Percentiles rank a stretch among this genome's conserved stretches.
These are phyloP conservation scores for Oreocharis arfaki DNA, from an alignment of 2,113 vertebrate species.

Conservation along the genomic window DNA sequence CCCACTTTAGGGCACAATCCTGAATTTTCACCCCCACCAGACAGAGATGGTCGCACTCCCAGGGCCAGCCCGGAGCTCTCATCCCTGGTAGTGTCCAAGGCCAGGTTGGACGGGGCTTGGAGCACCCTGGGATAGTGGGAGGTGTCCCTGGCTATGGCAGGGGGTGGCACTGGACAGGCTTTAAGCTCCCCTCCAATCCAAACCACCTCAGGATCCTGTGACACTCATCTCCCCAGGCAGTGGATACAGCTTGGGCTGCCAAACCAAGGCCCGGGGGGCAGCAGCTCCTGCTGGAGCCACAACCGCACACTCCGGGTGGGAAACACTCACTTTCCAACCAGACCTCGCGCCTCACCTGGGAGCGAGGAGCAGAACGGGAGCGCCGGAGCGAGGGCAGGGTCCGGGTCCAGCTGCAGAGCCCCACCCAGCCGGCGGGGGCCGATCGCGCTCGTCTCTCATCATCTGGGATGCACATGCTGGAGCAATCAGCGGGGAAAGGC, in stretches of 20 bases:
- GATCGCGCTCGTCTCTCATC: neutral
- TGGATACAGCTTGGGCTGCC: neutral
- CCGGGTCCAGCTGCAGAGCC: neutral
- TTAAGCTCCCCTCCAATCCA: neutral
- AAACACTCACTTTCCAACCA: neutral
- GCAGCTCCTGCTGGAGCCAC: neutral
- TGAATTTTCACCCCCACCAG: neutral
- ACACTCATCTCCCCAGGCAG: neutral
- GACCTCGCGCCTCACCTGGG: rapidly evolving
- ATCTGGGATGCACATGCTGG: neutral
- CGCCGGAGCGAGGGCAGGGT: rapidly evolving
- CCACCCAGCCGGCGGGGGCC: neutral
- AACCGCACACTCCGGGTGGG: rapidly evolving
- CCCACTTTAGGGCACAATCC: neutral
- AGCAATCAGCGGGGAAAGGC: neutral
- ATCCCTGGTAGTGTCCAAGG: neutral
- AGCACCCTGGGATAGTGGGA: rapidly evolving
- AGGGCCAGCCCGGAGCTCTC: neutral
- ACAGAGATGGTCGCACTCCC: rapidly evolving
- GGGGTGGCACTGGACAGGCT: neutral
- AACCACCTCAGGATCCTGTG: neutral
- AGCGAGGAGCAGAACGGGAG: neutral
- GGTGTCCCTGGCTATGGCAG: neutral
- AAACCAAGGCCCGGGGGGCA: neutral
- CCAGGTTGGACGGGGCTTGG: neutral